phyloP scores from a whole-genome alignment of 2,113 vertebrate genomes.

The Chloropsis hardwickii region DNA sequence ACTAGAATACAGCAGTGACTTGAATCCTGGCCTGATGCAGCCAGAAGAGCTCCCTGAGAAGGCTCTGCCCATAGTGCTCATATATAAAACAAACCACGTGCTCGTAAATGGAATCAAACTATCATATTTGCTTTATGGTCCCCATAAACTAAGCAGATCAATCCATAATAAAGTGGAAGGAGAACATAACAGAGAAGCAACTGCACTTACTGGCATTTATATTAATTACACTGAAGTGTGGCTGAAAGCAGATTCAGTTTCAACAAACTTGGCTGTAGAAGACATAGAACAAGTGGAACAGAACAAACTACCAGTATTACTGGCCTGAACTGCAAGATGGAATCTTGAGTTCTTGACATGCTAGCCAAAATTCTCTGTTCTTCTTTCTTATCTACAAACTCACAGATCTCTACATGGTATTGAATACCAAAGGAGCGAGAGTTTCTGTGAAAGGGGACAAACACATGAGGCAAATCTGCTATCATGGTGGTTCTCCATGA shows the following conservation, averaged over 20 bases:
- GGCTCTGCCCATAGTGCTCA: background rate
- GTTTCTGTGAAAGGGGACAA: background rate
- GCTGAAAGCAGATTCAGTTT: background rate
- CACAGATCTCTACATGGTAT: background rate
- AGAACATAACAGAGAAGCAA: background rate
- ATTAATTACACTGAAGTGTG: background rate
- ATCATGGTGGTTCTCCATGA: background rate
- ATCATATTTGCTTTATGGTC: background rate
- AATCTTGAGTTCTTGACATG: background rate
- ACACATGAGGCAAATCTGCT: fast-evolving
- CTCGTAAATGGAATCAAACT: background rate
- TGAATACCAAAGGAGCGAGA: background rate
- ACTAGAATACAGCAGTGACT: background rate
- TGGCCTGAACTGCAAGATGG: background rate
- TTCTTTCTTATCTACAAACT: background rate
- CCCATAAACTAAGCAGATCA: slow-evolving; percentile 10
- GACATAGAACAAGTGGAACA: background rate
- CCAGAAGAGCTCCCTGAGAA: background rate
- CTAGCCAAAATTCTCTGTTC: background rate
- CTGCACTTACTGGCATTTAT: background rate
- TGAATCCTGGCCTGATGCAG: background rate
- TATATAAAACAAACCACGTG: background rate
- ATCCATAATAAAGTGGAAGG: slow-evolving; percentile 6
- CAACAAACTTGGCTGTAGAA: background rate
- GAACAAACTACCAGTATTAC: background rate